Evolutionary conservation across 2,797 vertebrate genomes (phyloP).

Genomic region (Mus caroli): DNA sequence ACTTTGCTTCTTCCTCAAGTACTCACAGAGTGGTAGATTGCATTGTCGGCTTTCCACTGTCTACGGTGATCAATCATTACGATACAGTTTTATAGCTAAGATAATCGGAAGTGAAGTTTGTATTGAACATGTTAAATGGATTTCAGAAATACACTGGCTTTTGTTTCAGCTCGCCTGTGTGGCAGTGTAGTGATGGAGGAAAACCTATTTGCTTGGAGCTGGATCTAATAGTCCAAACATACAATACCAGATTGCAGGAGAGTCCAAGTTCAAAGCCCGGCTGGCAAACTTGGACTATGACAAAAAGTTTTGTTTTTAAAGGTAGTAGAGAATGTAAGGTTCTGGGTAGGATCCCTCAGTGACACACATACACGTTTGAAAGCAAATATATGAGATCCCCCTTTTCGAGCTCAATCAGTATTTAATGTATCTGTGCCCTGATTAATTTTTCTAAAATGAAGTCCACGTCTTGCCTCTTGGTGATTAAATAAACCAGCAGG

Average conservation of each 20-base stretch:
- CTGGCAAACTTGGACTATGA: neutral
- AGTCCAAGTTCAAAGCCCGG: neutral
- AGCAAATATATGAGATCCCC: neutral
- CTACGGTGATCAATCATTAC: neutral
- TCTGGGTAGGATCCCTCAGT: too few species aligned
- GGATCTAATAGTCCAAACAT: neutral
- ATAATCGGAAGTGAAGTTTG: neutral
- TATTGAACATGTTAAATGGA: neutral
- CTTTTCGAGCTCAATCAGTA: neutral
- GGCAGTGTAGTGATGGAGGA: neutral
- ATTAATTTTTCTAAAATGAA: constrained; percentile 38
- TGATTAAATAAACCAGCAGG: constrained; percentile 21
- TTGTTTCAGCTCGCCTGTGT: neutral
- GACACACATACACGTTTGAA: neutral
- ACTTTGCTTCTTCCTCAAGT: constrained; percentile 5
- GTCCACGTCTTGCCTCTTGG: neutral
- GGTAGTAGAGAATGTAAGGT: neutral
- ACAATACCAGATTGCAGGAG: neutral
- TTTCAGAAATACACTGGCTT: constrained; percentile 42
- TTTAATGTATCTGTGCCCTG: neutral
- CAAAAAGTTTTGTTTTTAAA: neutral
- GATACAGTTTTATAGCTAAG: neutral
- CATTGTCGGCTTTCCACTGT: neutral
- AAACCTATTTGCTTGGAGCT: neutral
- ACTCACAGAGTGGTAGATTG: neutral